phyloP scores from a whole-genome alignment of 1,140 invertebrate genomes.

The Gerris buenoi region DNA sequence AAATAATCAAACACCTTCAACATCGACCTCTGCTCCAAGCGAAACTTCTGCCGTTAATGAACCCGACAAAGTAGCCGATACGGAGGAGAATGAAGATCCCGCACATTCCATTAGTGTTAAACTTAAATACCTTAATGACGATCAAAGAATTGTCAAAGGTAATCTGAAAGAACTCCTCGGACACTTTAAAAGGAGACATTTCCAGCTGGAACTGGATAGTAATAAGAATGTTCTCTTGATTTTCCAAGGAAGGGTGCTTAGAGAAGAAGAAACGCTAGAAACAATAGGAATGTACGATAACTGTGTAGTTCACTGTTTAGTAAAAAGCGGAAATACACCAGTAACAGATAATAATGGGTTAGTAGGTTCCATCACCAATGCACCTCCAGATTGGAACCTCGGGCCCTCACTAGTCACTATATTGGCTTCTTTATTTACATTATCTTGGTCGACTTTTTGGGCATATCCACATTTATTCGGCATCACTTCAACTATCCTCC shows the following conservation, averaged over 20 bases:
- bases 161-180: slow-evolving; percentile 56
- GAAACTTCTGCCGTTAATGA: background rate
- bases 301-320: slow-evolving; percentile 74
- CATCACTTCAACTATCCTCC: background rate
- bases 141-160: slow-evolving; percentile 61
- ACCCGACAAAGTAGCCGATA: background rate
- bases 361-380: background rate
- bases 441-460: background rate
- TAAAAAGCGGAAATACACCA: slow-evolving; percentile 36
- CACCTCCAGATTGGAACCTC: background rate
- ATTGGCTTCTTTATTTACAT: background rate
- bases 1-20: background rate
- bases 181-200: slow-evolving; percentile 77
- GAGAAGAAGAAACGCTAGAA: slow-evolving; percentile 57
- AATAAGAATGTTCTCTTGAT: slow-evolving; percentile 68
- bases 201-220: slow-evolving; percentile 54
- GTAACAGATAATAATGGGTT: background rate
- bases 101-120: slow-evolving; percentile 46
- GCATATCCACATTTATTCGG: background rate
- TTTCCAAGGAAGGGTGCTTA: slow-evolving; percentile 71
- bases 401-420: background rate
- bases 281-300: slow-evolving; percentile 67
- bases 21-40: background rate
- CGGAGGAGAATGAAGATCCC: background rate
- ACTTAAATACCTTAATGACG: slow-evolving; percentile 75